These are phyloP conservation scores for Hylaeus volcanicus DNA, from an alignment of 1,140 invertebrate genomes.

Conservation along the genomic window DNA sequence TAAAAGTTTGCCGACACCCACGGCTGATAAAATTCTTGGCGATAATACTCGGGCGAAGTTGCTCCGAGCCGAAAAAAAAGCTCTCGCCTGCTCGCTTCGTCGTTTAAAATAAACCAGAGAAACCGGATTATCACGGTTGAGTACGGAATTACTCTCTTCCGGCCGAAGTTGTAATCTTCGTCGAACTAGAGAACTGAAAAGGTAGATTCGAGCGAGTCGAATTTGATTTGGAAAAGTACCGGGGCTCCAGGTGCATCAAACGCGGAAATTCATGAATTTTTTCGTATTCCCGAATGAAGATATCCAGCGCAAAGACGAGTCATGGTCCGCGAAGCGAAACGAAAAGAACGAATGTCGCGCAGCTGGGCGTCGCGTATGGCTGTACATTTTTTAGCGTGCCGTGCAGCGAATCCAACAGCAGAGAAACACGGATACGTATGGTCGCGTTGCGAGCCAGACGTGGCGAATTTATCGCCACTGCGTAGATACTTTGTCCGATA, in stretches of 20 bases:
- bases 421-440: neutral
- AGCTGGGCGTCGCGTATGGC: neutral
- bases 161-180: no score
- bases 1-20: constrained; percentile 4
- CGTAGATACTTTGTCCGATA: neutral
- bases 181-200: no score
- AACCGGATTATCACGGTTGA: no score
- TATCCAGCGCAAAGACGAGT: neutral
- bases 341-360: neutral
- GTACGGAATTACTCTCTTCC: no score
- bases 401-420: neutral
- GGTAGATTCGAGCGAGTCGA: no score
- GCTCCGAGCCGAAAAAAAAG: no score
- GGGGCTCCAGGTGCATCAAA: no score
- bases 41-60: neutral
- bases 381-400: neutral
- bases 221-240: no score
- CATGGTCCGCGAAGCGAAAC: neutral
- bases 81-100: neutral
- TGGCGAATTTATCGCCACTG: neutral
- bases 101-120: neutral
- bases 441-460: neutral
- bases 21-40: constrained; percentile 3
- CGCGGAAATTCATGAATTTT: neutral
- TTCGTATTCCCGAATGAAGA: neutral